Evolutionary conservation across 2,888 invertebrate species (phyloP).

Genomic region (Microplitis manilae): DNA sequence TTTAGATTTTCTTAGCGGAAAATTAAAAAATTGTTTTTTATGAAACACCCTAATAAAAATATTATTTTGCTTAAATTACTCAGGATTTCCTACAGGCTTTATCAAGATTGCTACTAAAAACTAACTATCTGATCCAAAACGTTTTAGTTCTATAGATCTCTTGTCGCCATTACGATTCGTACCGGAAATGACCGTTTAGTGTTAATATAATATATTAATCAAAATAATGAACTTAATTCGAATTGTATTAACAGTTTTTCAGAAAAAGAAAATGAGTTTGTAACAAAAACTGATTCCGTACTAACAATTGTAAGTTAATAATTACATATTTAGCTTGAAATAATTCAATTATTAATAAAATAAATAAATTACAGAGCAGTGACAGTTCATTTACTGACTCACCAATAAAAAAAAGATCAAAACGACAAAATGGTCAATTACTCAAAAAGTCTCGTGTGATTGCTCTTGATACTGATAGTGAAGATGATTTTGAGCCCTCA

Average conservation of each 20-base stretch:
- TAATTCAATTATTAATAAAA: neutral
- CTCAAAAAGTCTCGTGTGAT: neutral
- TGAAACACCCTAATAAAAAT: too few relatives aligned
- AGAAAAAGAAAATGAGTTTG: neutral
- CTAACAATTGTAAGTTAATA: neutral
- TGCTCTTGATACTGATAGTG: constrained; percentile 12
- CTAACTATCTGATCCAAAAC: too few relatives aligned
- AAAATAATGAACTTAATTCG: neutral
- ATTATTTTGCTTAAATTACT: too few relatives aligned
- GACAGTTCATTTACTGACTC: neutral
- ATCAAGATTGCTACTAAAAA: too few relatives aligned
- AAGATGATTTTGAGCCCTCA: neutral
- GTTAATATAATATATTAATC: too few relatives aligned
- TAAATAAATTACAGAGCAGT: neutral
- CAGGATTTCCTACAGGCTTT: too few relatives aligned
- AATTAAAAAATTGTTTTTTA: too few relatives aligned
- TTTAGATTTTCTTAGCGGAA: too few relatives aligned
- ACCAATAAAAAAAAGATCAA: neutral
- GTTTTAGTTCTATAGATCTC: too few relatives aligned
- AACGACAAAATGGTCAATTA: neutral
- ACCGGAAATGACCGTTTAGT: too few relatives aligned
- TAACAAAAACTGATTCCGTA: neutral
- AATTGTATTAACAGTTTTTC: neutral
- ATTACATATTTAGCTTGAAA: neutral
- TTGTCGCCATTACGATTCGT: too few relatives aligned